phyloP scores from a whole-genome alignment of 2,113 vertebrate genomes.

The Melospiza georgiana region DNA sequence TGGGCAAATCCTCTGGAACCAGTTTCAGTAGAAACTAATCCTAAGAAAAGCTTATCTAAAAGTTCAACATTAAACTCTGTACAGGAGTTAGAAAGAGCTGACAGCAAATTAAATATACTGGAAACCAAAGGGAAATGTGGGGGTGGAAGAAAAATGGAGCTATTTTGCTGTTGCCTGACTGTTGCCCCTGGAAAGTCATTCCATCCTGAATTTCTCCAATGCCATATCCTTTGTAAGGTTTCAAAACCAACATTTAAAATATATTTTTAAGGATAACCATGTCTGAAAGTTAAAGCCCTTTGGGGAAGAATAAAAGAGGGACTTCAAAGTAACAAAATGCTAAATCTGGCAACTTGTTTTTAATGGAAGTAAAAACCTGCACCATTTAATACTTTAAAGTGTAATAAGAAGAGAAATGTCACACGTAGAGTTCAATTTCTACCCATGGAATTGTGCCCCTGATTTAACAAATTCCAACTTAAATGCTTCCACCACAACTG shows the following conservation, averaged over 20 bases:
- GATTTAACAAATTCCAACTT: conserved; percentile 53
- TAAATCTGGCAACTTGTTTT: conserved; percentile 66
- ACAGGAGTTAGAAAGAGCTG: background rate
- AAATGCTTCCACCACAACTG: conserved; percentile 45
- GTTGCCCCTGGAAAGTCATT: conserved; percentile 39
- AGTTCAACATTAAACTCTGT: background rate
- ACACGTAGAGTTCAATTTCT: conserved; percentile 46
- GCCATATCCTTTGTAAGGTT: conserved; percentile 39
- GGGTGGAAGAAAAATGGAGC: conserved; percentile 23
- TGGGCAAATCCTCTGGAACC: background rate
- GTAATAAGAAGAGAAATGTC: conserved; percentile 62
- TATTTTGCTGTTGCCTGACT: conserved; percentile 28
- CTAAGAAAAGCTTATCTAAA: conserved; percentile 20
- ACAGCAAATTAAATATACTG: background rate
- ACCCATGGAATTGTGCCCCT: conserved; percentile 41
- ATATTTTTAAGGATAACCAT: conserved; percentile 52
- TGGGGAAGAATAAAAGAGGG: conserved; percentile 42
- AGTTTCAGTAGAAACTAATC: conserved; percentile 11
- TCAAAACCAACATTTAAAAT: conserved; percentile 56
- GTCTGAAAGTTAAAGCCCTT: conserved; percentile 60
- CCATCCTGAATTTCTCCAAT: conserved; percentile 28
- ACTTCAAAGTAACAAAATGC: conserved; percentile 65
- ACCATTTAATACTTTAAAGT: conserved; percentile 30
- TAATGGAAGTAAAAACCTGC: conserved; percentile 55
- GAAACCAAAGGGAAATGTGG: conserved; percentile 37